A percentile compares a stretch with the other conserved stretches of the same genome.
Evolutionary conservation across 2,113 vertebrate genomes (phyloP).

Genomic region (Zosterops lateralis): DNA sequence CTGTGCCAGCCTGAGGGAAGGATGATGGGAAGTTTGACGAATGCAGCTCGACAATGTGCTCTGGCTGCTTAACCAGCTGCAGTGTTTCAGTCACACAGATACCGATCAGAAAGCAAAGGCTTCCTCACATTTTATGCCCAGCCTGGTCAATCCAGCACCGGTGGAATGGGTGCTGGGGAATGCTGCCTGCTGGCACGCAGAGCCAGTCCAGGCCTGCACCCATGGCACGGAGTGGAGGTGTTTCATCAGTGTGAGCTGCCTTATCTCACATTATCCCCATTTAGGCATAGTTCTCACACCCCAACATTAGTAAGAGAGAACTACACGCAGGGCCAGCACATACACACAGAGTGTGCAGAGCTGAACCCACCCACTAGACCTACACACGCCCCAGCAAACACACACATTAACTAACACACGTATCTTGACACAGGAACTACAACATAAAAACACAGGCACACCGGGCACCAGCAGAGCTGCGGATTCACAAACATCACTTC

Average conservation of each 20-base stretch:
- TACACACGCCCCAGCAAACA: neutral
- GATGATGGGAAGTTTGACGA: neutral
- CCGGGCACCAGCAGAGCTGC: neutral
- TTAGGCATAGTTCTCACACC: neutral
- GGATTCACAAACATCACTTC: neutral
- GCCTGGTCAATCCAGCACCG: neutral
- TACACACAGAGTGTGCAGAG: neutral
- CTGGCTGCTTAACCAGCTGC: neutral
- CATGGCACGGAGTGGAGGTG: neutral
- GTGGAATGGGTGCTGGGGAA: neutral
- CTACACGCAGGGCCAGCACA: neutral
- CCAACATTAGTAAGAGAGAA: neutral
- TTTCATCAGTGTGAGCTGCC: neutral
- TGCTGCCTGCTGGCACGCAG: neutral
- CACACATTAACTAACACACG: neutral
- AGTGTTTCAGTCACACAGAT: neutral
- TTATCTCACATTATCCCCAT: constrained; percentile 17
- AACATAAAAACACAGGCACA: neutral
- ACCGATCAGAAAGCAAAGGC: neutral
- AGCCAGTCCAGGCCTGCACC: neutral
- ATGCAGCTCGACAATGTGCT: neutral
- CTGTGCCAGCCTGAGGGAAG: neutral
- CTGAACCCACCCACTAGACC: neutral
- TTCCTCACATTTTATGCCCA: neutral
- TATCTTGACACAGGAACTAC: neutral